These are phyloP conservation scores for Geodia barretti DNA, from an alignment of 37 sponge, comb jelly and placozoan species.

Conservation along the genomic window DNA sequence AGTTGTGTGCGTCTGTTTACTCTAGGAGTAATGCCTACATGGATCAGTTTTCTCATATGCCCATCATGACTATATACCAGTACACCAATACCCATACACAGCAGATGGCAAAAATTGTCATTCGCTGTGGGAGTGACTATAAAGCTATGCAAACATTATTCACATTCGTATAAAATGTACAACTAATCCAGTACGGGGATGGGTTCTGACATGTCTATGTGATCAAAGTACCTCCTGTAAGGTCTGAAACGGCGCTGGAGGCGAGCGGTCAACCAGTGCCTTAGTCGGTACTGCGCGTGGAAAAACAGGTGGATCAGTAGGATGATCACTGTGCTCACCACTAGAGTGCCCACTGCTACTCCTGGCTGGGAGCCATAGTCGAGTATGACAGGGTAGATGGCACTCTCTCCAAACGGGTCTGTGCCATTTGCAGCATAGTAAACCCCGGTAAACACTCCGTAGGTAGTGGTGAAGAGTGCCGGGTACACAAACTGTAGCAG, in stretches of 20 bases:
- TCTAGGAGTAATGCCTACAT: too few species aligned
- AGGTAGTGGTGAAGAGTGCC: conserved; percentile 10
- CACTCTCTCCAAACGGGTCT: not conserved
- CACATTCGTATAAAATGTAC: too few species aligned
- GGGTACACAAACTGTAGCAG: conserved; percentile 38
- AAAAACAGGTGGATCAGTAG: conserved; percentile 51
- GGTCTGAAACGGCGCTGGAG: not conserved
- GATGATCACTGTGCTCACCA: conserved; percentile 7
- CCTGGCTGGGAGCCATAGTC: conserved; percentile 53
- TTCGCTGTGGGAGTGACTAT: too few species aligned
- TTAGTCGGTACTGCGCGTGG: not conserved
- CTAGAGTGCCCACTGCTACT: conserved; percentile 22
- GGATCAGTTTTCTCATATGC: too few species aligned
- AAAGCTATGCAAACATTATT: too few species aligned
- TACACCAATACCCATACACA: too few species aligned
- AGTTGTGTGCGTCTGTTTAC: too few species aligned
- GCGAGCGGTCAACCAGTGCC: not conserved
- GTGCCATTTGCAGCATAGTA: conserved; percentile 57
- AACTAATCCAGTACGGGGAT: not conserved
- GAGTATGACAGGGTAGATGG: conserved; percentile 53
- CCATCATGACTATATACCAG: too few species aligned
- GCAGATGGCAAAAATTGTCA: too few species aligned
- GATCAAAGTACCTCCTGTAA: not conserved
- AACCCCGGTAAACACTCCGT: conserved; percentile 47
- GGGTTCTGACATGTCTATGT: not conserved